Evolutionary conservation across 30 jellyfish, hydroid and myxozoan genomes (phyloP), one percentile per base, ranked within the genome.

Genomic region (Pelagia noctiluca): DNA sequence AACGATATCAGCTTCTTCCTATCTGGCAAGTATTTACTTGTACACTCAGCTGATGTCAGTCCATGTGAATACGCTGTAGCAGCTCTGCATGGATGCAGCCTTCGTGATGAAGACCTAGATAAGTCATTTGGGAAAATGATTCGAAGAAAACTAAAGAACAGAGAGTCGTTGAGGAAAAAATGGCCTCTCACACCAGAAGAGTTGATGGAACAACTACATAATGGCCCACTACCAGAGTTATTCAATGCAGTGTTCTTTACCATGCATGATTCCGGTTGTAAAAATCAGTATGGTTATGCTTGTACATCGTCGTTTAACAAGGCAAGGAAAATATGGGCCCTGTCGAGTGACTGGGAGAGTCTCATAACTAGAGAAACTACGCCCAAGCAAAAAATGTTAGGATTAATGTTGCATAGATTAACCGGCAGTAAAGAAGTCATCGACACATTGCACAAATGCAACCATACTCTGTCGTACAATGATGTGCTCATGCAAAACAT

Each of bases 251-350:
- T n/a, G n/a, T n/a, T n/a, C n/a, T n/a, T n/a, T n/a, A n/a, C n/a
- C n/a, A n/a, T n/a, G n/a, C n/a, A n/a, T n/a, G n/a, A n/a, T n/a
- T n/a, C n/a, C n/a, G n/a, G n/a, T n/a, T n/a, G n/a, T n/a, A n/a
- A n/a, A n/a, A n/a, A n/a, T n/a, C n/a, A n/a, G n/a, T n/a, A n/a
- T n/a, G n/a, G n/a, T n/a, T n/a, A n/a, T n/a, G n/a, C n/a, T n/a
- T n/a, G n/a, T 11, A 48, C 62, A 13, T 12, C 28, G 23, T 30
- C 3, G 3, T 13, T 1, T 65, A 26, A 22, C 38, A 26, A 23
- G 22, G 78, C 78, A 3, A 2, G 50, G 2, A 65, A 65, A 49
- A 65, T 65, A 2, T 65, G 78, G 78, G 25, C 78, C 5, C 64
- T 65, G 1, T 37, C 78, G 2, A 2, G 63, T 1, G 78, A 65